Evolutionary conservation across 2,113 vertebrate genomes (phyloP), one percentile per base, ranked within the genome.

Genomic region (Gallinago jamesoni): DNA sequence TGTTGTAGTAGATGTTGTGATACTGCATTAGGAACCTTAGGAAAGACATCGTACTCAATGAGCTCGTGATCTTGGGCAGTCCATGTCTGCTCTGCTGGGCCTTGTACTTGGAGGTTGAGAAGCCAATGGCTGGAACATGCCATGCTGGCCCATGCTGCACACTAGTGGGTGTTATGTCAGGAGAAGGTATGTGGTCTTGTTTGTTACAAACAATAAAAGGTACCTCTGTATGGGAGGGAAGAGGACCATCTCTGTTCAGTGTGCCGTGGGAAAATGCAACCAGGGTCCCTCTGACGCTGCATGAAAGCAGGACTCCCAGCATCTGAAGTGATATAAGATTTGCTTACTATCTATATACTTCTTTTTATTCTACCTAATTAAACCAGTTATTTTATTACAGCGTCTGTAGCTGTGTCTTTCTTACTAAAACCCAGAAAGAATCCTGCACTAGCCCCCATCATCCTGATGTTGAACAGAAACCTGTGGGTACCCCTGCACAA

Each of bases 241-340:
- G 50, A 75, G 16, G 25, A 68, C n/a, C 0, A 0, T 15, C 22
- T 28, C 39, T 60, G 33, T 4, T 6, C 8, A 64, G 13, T 1
- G 6, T 52, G 28, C 3, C 2, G 0, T 31, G 15, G 45, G 30
- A 78, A 94, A 81, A 74, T 35, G 23, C 24, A 77, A 10, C 39
- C 43, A 76, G 28, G 9, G 3, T 64, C 62, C 39, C 17, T 53
- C 25, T 2, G 2, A 12, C 19, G 62, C 39, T 87, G 23, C 35
- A 21, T 2, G 4, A 64, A 67, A 68, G 9, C 0, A 1, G 6
- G 28, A 67, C 73, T 17, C 12, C 2, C 0, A 1, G 43, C 12
- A 69, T 35, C 25, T 2, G 1, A 83, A 80, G 20, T 7, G 10
- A 25, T 3, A 0, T 17, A 74, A 69, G 50, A 35, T 68, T 77